Evolutionary conservation across 2,797 vertebrate genomes (phyloP).

Genomic region (Pseudochirops corinnae): DNA sequence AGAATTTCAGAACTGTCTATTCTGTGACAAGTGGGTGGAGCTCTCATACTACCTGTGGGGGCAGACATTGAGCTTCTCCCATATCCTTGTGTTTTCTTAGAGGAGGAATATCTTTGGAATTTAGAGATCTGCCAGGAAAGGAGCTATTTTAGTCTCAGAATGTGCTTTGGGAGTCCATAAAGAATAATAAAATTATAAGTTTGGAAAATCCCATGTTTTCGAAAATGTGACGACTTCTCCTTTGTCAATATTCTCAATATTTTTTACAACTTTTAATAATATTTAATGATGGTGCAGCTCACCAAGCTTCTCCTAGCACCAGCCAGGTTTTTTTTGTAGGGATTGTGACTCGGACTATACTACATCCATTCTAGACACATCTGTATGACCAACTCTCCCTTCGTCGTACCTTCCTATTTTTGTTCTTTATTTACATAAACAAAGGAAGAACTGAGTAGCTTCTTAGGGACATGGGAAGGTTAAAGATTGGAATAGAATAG

Average conservation of each 20-base stretch:
- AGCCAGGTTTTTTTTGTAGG: background rate
- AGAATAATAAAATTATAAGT: background rate
- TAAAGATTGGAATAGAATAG: background rate
- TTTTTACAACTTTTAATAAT: background rate
- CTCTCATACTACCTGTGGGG: background rate
- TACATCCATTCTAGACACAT: background rate
- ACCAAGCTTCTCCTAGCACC: background rate
- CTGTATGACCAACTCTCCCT: background rate
- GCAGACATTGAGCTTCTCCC: background rate
- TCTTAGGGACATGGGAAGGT: background rate
- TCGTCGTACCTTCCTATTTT: background rate
- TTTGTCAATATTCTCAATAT: background rate
- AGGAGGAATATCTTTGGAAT: background rate
- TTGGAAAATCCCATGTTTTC: background rate
- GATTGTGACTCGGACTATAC: background rate
- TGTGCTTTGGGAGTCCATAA: background rate
- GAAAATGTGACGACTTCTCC: background rate
- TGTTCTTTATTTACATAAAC: background rate
- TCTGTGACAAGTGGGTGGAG: background rate
- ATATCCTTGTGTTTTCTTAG: background rate
- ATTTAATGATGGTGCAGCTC: background rate
- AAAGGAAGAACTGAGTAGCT: background rate
- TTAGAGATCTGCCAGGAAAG: background rate
- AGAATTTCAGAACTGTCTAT: slow-evolving; percentile 10
- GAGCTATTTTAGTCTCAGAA: background rate